Conservation (phyloP, 2,888 invertebrate genomes). For the Thysanoteuthis rhombus region DNA sequence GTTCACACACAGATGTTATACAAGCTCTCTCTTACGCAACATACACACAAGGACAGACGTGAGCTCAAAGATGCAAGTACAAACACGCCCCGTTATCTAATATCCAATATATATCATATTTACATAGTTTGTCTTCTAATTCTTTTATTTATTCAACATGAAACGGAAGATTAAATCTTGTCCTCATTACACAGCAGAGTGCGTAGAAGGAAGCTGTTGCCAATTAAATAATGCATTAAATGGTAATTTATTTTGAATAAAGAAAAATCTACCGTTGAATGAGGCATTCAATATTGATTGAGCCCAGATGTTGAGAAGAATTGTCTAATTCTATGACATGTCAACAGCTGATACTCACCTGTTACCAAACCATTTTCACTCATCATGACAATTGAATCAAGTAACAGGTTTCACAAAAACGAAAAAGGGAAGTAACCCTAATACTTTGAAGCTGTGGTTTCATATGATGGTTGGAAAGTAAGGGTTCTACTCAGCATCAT, state of each 20-base stretch:
- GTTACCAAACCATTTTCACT: neutral
- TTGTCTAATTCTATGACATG: neutral
- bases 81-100: too few relatives aligned
- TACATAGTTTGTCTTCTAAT: neutral
- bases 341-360: neutral
- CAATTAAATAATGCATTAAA: neutral
- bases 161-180: neutral
- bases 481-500: too few relatives aligned
- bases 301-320: neutral
- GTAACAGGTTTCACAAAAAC: too few relatives aligned
- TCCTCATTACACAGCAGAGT: neutral
- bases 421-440: too few relatives aligned
- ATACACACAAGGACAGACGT: too few relatives aligned
- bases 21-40: too few relatives aligned
- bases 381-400: neutral
- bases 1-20: too few relatives aligned
- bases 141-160: neutral
- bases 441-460: too few relatives aligned
- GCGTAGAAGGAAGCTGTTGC: neutral
- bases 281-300: neutral
- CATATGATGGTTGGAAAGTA: too few relatives aligned
- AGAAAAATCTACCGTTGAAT: neutral
- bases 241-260: neutral
- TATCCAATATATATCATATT: too few relatives aligned
- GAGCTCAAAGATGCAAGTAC: too few relatives aligned